Evolutionary conservation across 2,797 vertebrate species (phyloP).

Genomic region (Leucoraja ocellata): DNA sequence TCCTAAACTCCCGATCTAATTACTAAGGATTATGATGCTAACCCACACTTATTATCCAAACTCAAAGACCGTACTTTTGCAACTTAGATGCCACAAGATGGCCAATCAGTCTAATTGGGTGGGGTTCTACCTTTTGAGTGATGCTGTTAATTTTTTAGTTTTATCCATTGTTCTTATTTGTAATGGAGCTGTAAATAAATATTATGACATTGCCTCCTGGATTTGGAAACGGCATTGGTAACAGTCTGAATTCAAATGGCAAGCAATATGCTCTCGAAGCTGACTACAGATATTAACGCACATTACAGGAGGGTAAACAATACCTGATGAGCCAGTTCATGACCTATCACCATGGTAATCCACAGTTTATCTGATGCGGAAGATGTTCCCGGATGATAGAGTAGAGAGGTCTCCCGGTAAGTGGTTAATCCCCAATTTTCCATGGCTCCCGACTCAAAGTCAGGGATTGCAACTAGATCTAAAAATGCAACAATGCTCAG

Average conservation of each 20-base stretch:
- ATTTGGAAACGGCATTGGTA: too few species aligned
- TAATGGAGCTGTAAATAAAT: not conserved
- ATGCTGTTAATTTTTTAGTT: not conserved
- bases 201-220: not conserved
- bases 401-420: slow-evolving; percentile 66
- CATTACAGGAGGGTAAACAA: not conserved
- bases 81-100: not conserved
- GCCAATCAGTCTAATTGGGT: not conserved
- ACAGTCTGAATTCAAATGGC: not conserved
- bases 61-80: not conserved
- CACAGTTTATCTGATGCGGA: slow-evolving; percentile 65
- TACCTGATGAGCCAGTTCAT: slow-evolving; percentile 73
- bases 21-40: not conserved
- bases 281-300: not conserved
- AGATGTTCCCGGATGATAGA: slow-evolving; percentile 63
- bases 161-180: not conserved
- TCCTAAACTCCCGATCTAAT: not conserved
- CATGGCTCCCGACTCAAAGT: slow-evolving; percentile 69
- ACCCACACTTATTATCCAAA: too few species aligned
- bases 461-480: slow-evolving; percentile 72
- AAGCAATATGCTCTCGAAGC: not conserved
- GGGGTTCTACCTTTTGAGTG: not conserved
- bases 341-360: slow-evolving; percentile 68
- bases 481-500: slow-evolving; percentile 34
- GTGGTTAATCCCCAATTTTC: slow-evolving; percentile 76